Evolutionary conservation across 2,888 invertebrate species (phyloP).

Genomic region (Muschampia plurimacula): DNA sequence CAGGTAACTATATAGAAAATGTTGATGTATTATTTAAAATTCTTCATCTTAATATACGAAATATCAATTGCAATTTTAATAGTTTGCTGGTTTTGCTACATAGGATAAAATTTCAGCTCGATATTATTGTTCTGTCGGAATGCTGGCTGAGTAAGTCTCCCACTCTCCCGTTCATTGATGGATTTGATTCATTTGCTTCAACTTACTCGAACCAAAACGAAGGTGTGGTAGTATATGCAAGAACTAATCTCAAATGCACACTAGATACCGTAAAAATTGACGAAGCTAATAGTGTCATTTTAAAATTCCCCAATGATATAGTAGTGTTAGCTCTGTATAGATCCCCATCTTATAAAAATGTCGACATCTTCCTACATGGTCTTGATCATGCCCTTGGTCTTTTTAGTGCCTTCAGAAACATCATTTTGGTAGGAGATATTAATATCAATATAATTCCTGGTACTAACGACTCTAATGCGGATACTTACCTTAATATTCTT

Average conservation of each 20-base stretch:
- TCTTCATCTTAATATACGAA: neutral
- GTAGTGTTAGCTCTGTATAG: neutral
- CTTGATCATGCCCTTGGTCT: neutral
- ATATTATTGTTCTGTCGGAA: neutral
- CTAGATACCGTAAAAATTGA: neutral
- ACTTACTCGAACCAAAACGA: neutral
- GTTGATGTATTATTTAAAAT: neutral
- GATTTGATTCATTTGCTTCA: neutral
- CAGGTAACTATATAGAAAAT: neutral
- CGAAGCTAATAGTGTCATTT: neutral
- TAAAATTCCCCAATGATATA: neutral
- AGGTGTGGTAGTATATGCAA: neutral
- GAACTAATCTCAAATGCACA: neutral
- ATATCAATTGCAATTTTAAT: neutral
- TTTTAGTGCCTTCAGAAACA: neutral
- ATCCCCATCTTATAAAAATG: neutral
- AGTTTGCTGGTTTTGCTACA: neutral
- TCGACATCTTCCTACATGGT: neutral
- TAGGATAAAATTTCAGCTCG: neutral
- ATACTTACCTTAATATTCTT: neutral
- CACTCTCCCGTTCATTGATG: neutral
- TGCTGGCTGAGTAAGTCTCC: conserved; percentile 1
- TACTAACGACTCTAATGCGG: neutral
- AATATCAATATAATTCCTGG: neutral
- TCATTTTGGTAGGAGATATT: neutral